Evolutionary conservation across 1,140 invertebrate genomes (phyloP).

Genomic region (Zophobas atratus): DNA sequence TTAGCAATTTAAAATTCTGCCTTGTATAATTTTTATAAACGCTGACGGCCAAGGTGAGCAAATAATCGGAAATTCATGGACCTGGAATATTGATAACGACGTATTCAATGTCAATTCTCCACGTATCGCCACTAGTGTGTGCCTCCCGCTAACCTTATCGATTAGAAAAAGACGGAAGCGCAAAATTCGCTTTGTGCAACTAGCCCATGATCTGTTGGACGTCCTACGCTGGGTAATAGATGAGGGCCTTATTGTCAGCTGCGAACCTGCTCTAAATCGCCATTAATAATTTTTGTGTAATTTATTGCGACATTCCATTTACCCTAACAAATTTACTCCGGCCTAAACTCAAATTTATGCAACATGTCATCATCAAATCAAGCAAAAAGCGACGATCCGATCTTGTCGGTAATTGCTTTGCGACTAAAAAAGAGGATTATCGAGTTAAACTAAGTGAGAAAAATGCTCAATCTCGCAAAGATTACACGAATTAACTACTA

Average conservation of each 20-base stretch:
- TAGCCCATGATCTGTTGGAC: too few relatives aligned
- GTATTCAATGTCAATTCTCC: too few relatives aligned
- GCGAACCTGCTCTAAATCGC: neutral
- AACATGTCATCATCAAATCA: conserved; percentile 28
- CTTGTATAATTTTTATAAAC: too few relatives aligned
- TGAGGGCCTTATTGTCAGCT: neutral
- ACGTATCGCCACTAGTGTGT: too few relatives aligned
- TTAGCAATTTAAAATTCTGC: too few relatives aligned
- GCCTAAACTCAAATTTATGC: conserved; percentile 22
- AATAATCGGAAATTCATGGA: too few relatives aligned
- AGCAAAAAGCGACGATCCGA: conserved; percentile 31
- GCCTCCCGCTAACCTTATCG: too few relatives aligned
- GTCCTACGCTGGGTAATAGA: too few relatives aligned
- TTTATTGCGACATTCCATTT: neutral
- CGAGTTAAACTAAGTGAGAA: conserved; percentile 40
- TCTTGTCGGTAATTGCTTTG: conserved; percentile 34
- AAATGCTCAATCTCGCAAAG: conserved; percentile 24
- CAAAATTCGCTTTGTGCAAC: too few relatives aligned
- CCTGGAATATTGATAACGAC: too few relatives aligned
- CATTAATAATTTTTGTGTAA: conserved; percentile 24
- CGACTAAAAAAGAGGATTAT: conserved; percentile 12
- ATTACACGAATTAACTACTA: conserved; percentile 32
- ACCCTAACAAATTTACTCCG: conserved; percentile 1
- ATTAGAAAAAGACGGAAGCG: too few relatives aligned
- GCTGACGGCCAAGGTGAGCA: too few relatives aligned